A percentile compares a stretch with the other conserved stretches of the same genome.
Conservation (phyloP, 2,797 vertebrate genomes). For the Lutjanus argentimaculatus region DNA sequence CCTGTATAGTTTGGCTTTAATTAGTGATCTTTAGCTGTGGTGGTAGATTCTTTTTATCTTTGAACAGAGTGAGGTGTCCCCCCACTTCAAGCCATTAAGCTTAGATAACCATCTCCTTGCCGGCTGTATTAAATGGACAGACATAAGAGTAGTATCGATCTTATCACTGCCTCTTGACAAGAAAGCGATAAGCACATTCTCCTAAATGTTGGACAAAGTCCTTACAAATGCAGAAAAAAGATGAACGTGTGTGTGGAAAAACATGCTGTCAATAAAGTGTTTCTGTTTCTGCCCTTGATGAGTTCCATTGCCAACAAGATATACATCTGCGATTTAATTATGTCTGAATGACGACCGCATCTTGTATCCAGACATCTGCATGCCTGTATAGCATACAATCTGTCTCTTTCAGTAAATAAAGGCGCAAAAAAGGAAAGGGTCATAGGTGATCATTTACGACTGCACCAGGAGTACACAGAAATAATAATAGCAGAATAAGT, state of each 20-base stretch:
- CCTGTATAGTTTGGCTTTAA: too few relatives aligned
- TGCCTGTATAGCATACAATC: slow-evolving; percentile 28
- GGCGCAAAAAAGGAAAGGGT: neutral
- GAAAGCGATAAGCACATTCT: neutral
- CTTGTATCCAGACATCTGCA: neutral
- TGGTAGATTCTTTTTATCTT: neutral
- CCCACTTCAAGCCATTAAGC: neutral
- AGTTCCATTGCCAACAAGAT: neutral
- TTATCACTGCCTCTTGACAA: neutral
- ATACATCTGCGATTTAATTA: slow-evolving; percentile 12
- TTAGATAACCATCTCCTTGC: neutral
- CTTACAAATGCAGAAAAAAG: neutral
- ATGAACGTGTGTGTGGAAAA: neutral
- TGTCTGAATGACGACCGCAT: neutral
- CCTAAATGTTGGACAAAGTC: neutral
- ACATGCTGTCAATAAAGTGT: neutral
- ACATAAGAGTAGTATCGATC: neutral
- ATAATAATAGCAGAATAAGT: slow-evolving; percentile 44
- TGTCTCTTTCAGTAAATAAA: slow-evolving; percentile 37
- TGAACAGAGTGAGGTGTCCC: neutral
- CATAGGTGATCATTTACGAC: slow-evolving; percentile 42
- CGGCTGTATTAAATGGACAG: neutral
- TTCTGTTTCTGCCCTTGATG: neutral
- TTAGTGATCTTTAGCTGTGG: neutral
- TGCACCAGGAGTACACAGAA: slow-evolving; percentile 8